Conservation (phyloP, 2,113 vertebrate species). For the Cyprinodon brontotheroides region DNA sequence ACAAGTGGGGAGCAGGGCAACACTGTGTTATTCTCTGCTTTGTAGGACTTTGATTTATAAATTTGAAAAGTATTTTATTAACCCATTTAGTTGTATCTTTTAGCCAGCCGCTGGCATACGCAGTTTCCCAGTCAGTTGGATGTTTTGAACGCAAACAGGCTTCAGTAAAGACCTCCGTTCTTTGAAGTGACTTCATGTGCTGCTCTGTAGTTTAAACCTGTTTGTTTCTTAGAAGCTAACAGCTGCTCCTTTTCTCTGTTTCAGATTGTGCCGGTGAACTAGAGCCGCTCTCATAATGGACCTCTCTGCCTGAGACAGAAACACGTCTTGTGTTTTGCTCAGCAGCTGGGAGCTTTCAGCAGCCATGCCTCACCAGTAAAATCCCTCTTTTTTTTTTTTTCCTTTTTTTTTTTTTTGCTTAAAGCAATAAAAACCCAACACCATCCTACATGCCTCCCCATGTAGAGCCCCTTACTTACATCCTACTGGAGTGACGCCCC, state of each 20-base stretch:
- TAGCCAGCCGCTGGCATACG: no score
- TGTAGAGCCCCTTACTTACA: slow-evolving; percentile 84
- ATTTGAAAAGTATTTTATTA: no score
- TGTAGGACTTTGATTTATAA: no score
- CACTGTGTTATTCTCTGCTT: no score
- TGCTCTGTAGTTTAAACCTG: not conserved
- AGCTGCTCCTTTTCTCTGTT: slow-evolving; percentile 59
- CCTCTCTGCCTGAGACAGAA: slow-evolving; percentile 80
- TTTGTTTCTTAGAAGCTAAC: slow-evolving; percentile 3
- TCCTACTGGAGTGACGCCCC: slow-evolving; percentile 86
- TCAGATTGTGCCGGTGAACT: slow-evolving; percentile 89
- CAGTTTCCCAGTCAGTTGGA: no score
- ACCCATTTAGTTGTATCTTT: no score
- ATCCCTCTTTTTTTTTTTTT: slow-evolving; percentile 43
- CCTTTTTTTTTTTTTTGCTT: slow-evolving; percentile 73
- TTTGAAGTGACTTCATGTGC: not conserved
- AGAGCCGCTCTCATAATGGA: slow-evolving; percentile 87
- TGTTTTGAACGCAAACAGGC: no score
- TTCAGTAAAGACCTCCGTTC: not conserved
- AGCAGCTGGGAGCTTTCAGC: slow-evolving; percentile 81
- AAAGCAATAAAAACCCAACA: slow-evolving; percentile 73
- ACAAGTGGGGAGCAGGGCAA: no score
- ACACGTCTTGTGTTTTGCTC: slow-evolving; percentile 82
- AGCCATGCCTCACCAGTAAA: slow-evolving; percentile 89
- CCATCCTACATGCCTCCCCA: slow-evolving; percentile 84